Base-by-base conservation (phyloP, 2,888 invertebrate genomes). In the Callyntrura guangdongensis region DNA sequence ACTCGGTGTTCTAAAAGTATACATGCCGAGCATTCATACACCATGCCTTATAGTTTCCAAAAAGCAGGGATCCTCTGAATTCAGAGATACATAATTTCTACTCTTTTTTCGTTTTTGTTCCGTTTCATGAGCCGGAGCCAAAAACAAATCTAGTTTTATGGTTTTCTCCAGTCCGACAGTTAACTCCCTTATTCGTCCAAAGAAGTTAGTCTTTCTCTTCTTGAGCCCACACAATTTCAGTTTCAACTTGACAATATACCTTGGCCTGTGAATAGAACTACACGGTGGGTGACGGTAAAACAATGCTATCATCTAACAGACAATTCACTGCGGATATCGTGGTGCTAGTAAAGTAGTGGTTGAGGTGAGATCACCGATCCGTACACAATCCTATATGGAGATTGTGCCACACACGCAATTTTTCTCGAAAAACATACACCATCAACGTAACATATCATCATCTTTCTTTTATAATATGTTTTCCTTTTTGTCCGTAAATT, bases 81-180 rank as follows among this genome's bases (percentile, higher is more conserved):
- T n/a, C 14, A 82, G 82, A 36, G 25, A 82, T 36, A 36, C 36
- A 36, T 59, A 74, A 77, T 59, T 64, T 77, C 74, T 36, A 49
- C 84, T 67, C 83, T 22, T 69, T 56, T 36, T 27, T 59, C 61
- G 9, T 86, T 77, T 86, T 81, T 69, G 86, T 72, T 49, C 89
- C 89, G 61, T 89, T 89, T 79, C 89, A 79, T 74, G 82, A 83
- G 74, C 79, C 77, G 77, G 53, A 89, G 89, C 84, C 53, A 79
- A 84, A 89, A 89, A 77, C 79, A 89, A 89, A 89, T 89, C 89
- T 77, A 53, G 45, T 89, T 89, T 89, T 89, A 89, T 89, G 84
- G 84, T 69, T 20, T 49, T n/a, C 67, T 74, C 25, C 61, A 89
- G 74, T 74, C 47, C 25, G 25, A 25, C 59, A 36, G 56, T 47